Evolutionary conservation across 2,113 vertebrate species (phyloP).

Genomic region (Scopus umbretta): DNA sequence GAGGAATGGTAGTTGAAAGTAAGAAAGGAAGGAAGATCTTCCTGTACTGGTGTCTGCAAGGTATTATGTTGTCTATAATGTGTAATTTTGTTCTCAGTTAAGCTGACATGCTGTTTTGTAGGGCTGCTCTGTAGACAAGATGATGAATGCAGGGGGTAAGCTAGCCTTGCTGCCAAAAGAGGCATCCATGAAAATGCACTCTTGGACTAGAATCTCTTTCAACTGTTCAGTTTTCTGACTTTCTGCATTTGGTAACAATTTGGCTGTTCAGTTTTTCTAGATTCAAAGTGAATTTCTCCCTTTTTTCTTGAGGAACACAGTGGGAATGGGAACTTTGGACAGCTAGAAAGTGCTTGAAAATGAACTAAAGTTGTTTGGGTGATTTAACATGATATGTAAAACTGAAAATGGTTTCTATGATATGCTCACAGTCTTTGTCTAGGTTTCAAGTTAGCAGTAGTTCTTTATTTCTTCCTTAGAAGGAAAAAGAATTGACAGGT

Average conservation of each 20-base stretch:
- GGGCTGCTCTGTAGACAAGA: neutral
- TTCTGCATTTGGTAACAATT: neutral
- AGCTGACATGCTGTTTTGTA: neutral
- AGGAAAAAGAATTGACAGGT: neutral
- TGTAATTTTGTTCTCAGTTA: neutral
- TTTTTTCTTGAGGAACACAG: neutral
- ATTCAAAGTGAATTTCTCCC: neutral
- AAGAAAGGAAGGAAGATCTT: conserved; percentile 5
- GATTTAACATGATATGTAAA: neutral
- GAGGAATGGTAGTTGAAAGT: neutral
- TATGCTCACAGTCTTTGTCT: neutral
- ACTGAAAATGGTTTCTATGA: neutral
- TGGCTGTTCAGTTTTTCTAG: neutral
- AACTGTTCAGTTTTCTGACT: neutral
- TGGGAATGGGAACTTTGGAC: neutral
- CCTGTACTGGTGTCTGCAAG: neutral
- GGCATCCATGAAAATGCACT: neutral
- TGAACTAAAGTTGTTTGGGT: neutral
- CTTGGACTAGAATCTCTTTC: neutral
- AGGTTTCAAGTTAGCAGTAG: neutral
- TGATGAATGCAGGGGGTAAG: neutral
- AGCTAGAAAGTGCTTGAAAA: neutral
- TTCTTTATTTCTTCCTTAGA: neutral
- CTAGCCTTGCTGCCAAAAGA: neutral
- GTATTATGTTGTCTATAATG: neutral